Evolutionary conservation across 2,797 vertebrate species (phyloP), one percentile per base, ranked within the genome.

Genomic region (Myoxocephalus aenaeus): DNA sequence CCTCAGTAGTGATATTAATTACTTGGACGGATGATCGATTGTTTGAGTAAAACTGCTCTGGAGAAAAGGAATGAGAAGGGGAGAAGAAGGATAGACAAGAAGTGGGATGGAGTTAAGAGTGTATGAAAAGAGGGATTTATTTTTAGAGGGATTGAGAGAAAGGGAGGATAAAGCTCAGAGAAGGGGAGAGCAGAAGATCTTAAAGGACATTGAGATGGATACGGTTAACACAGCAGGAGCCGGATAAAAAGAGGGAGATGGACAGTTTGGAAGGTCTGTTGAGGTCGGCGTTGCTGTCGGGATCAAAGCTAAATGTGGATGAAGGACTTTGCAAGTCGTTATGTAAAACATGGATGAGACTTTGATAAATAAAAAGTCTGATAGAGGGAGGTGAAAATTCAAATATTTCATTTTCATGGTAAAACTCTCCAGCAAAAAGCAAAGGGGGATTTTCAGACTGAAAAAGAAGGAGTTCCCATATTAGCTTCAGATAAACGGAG

Each of bases 91-190:
- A 32, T 25, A 38, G 63, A 40, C 44, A 56, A 56, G 59, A 44
- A 58, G 18, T 0, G 4, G 8, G 32, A 56, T 32, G 29, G 32
- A 66, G 46, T 7, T 2, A 73, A 46, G 38, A 48, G 14, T 38
- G 4, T 54, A 51, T 9, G 46, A 63, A 80, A 68, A 62, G 25
- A 0, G 2, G 44, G 67, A 79, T 88, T 79, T 76, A 65, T 22
- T 73, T 73, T 58, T 20, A 20, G 29, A 50, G 27, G 48, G 50
- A 64, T 57, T 70, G 56, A 61, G 53, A 34, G 10, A 17, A 36
- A 67, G 62, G 10, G 18, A 17, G 64, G 61, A 70, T 77, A n/a
- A 90, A 86, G 51, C 63, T 78, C 22, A 59, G 57, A 63, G 56
- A 13, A 46, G 2, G 29, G 22, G 17, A 29, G 29, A 61, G 29